Evolutionary conservation across 2,888 invertebrate species (phyloP).

Genomic region (Mythimna loreyi): DNA sequence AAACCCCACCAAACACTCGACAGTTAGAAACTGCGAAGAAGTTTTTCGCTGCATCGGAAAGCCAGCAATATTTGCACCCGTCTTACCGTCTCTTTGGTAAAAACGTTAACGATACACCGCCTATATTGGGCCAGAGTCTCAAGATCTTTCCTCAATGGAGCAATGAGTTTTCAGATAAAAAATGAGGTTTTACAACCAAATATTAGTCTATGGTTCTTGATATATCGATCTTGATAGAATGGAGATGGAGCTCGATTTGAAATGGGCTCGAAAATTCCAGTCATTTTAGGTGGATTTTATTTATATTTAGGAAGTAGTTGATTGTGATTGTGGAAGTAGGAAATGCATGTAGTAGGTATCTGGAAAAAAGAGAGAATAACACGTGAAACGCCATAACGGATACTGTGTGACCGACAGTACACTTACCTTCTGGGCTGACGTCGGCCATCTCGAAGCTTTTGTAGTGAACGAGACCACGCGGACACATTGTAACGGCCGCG

Average conservation of each 20-base stretch:
- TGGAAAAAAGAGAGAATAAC: background rate
- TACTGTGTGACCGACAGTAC: too few relatives aligned
- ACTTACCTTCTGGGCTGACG: too few relatives aligned
- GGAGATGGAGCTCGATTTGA: constrained; percentile 2
- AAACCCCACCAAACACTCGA: constrained; percentile 60
- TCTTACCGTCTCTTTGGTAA: constrained; percentile 70
- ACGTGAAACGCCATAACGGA: too few relatives aligned
- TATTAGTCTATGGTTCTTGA: constrained; percentile 10
- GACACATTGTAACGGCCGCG: too few relatives aligned
- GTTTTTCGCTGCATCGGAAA: constrained; percentile 74
- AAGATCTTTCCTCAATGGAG: constrained; percentile 70
- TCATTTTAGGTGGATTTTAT: constrained; percentile 11
- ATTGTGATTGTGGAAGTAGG: constrained; percentile 9
- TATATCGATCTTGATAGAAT: background rate
- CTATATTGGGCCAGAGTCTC: constrained; percentile 64
- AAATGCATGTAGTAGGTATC: background rate
- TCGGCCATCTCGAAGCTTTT: too few relatives aligned
- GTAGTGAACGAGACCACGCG: too few relatives aligned
- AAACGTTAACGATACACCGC: constrained; percentile 65
- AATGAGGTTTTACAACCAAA: constrained; percentile 21
- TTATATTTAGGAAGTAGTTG: background rate
- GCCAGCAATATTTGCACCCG: constrained; percentile 68
- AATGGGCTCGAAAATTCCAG: constrained; percentile 23
- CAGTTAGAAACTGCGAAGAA: constrained; percentile 73
- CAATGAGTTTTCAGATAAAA: constrained; percentile 40